Evolutionary conservation across 1,140 invertebrate species (phyloP), one percentile per base, ranked within the genome.

Genomic region (Ostrea edulis): DNA sequence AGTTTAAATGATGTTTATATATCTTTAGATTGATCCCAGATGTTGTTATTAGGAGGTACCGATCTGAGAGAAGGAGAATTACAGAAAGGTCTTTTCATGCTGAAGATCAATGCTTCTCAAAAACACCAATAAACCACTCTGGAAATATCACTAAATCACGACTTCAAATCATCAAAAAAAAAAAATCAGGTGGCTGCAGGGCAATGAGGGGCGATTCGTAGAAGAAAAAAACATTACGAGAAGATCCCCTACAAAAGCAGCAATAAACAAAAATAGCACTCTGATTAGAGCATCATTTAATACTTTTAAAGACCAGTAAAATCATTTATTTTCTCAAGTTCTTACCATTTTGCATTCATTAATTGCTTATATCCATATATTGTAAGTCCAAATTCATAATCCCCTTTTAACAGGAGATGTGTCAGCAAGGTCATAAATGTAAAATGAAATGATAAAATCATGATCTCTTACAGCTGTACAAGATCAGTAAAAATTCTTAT

Each of bases 11-110:
- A 77, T 77, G 68, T 77, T 77, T 77, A 77, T 77, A 77, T 77
- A 77, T 77, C 68, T 77, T 77, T 25, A 77, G 68, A 77, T 77
- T 77, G 68, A 77, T 77, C 68, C 68, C 68, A 77, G 68, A 77
- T 77, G 68, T 77, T 12, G 68, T 77, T 77, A 77, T 77, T 77
- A 77, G 68, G 29, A 35, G 68, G 68, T 35, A 14, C 29, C 68
- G 14, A 77, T 77, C 68, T 77, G 8, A 77, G 68, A 25, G 12
- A 35, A 77, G 25, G 68, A 77, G 68, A 22, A 7, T 25, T 29
- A 77, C 68, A 77, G 68, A 77, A 77, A 35, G 68, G 68, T 35
- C 68, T 77, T 77, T 77, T 77, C 68, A 77, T 77, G 68, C 68
- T 17, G 8, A 29, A 77, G 68, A 77, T 77, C 68, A 77, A 29